Conservation (phyloP, 2,888 invertebrate species). For the Unio delphinus region DNA sequence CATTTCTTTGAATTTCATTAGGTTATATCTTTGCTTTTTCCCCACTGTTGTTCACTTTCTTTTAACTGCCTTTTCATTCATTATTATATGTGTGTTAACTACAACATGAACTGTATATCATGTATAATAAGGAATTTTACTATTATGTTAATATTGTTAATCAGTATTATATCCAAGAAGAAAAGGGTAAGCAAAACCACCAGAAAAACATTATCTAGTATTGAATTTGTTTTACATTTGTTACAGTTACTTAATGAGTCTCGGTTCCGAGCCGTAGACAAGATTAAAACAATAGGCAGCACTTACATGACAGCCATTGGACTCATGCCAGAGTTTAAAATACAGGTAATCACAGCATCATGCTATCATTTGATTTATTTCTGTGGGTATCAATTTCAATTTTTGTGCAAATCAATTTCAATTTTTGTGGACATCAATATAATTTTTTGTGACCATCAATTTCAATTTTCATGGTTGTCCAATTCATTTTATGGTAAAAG, state of each 20-base stretch:
- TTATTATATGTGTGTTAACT: too few relatives aligned
- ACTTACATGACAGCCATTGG: constrained; percentile 96
- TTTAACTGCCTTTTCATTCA: too few relatives aligned
- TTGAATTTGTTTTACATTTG: constrained; percentile 17
- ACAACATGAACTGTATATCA: too few relatives aligned
- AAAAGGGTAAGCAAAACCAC: background rate
- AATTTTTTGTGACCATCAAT: background rate
- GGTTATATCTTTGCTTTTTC: too few relatives aligned
- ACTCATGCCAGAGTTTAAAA: constrained; percentile 82
- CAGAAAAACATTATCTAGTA: background rate
- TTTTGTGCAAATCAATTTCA: background rate
- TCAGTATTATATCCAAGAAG: too few relatives aligned
- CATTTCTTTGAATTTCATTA: too few relatives aligned
- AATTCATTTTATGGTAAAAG: background rate
- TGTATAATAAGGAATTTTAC: too few relatives aligned
- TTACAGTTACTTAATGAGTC: constrained; percentile 85
- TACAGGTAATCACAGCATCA: constrained; percentile 42
- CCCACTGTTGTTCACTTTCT: too few relatives aligned
- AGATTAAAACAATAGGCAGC: constrained; percentile 93
- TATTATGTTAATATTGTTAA: too few relatives aligned
- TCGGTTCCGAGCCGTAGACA: constrained; percentile 88
- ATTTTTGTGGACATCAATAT: too few relatives aligned
- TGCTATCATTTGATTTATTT: background rate
- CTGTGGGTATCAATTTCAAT: background rate
- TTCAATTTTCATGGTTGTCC: background rate